These are phyloP conservation scores for Drosophila yooni DNA, from an alignment of 2,888 invertebrate species.

Conservation along the genomic window DNA sequence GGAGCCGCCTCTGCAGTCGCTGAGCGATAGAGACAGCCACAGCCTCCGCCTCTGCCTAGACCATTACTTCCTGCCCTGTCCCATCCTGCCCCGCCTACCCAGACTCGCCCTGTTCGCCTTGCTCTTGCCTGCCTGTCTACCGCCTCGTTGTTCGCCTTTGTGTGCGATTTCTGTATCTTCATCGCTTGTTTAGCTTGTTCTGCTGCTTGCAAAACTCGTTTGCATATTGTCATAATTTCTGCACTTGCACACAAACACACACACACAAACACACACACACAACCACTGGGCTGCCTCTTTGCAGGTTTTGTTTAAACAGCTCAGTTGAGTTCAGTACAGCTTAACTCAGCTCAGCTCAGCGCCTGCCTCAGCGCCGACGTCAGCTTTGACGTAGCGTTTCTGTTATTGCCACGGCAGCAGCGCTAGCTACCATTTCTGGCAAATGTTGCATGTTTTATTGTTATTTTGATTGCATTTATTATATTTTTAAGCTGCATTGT, in stretches of 20 bases:
- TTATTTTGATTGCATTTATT: slow-evolving; percentile 83
- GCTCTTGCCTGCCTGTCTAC: background rate
- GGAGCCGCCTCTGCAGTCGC: slow-evolving; percentile 55
- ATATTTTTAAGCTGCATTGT: slow-evolving; percentile 82
- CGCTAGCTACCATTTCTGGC: slow-evolving; percentile 69
- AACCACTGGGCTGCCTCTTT: slow-evolving; percentile 22
- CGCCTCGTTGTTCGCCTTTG: slow-evolving; percentile 52
- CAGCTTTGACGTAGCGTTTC: slow-evolving; percentile 25
- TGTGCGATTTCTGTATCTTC: slow-evolving; percentile 63
- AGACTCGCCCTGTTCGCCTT: background rate
- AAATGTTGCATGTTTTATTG: slow-evolving; percentile 82
- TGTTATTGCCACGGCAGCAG: slow-evolving; percentile 45
- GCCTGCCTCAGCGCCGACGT: slow-evolving; percentile 27
- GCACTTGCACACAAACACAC: slow-evolving; percentile 51
- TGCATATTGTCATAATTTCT: slow-evolving; percentile 81
- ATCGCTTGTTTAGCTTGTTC: slow-evolving; percentile 49
- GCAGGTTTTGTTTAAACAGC: slow-evolving; percentile 68
- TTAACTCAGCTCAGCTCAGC: slow-evolving; percentile 32
- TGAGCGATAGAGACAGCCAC: slow-evolving; percentile 23
- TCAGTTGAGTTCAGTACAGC: slow-evolving; percentile 51
- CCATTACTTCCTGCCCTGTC: slow-evolving; percentile 57
- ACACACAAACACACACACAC: slow-evolving; percentile 28
- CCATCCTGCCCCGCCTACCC: slow-evolving; percentile 30
- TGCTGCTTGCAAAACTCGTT: slow-evolving; percentile 72
- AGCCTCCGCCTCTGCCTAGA: slow-evolving; percentile 57